Conservation (phyloP, 2,888 invertebrate genomes). For the Harpalus rubripes region DNA sequence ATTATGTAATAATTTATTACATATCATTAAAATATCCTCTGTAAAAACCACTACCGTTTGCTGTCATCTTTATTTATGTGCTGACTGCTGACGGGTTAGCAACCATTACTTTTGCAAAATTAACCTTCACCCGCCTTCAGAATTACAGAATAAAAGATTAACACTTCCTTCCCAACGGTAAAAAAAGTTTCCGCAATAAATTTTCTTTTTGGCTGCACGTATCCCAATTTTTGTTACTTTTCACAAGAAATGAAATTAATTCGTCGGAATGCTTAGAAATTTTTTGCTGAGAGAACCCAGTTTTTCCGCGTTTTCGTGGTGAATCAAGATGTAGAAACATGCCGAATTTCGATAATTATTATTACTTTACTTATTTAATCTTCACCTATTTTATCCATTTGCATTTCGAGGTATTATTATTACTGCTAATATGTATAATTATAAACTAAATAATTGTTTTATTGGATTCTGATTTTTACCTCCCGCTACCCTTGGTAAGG, state of each 20-base stretch:
- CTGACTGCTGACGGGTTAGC: neutral
- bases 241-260: slow-evolving; percentile 27
- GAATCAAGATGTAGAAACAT: neutral
- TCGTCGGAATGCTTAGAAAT: slow-evolving; percentile 14
- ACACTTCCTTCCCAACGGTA: neutral
- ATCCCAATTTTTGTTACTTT: slow-evolving; percentile 18
- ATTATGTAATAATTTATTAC: too few species aligned
- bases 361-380: too few species aligned
- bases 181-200: slow-evolving; percentile 23
- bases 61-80: too few species aligned
- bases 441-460: too few species aligned
- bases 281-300: slow-evolving; percentile 14
- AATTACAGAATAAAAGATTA: neutral
- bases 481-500: too few species aligned
- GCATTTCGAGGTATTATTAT: too few species aligned
- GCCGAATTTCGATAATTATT: too few species aligned
- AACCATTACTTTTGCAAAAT: neutral
- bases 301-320: slow-evolving; percentile 4
- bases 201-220: neutral
- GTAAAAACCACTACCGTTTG: too few species aligned
- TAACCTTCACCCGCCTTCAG: neutral
- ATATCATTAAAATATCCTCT: too few species aligned
- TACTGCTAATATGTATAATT: too few species aligned
- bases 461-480: too few species aligned
- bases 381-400: too few species aligned